These are phyloP conservation scores for Struthidea cinerea DNA, from an alignment of 2,113 vertebrate species.

Conservation along the genomic window DNA sequence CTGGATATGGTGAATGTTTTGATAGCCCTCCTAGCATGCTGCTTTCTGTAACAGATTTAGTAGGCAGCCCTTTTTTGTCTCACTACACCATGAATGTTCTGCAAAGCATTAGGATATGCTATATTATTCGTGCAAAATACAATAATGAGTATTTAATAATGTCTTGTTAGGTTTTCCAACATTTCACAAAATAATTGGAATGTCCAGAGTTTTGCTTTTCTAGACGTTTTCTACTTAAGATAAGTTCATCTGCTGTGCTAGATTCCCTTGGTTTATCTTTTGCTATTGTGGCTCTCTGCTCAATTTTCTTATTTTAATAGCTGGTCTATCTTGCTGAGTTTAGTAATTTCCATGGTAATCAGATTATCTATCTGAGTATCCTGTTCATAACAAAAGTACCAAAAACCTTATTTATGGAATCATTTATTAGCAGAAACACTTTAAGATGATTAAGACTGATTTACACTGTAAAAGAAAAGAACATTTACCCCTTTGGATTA, in stretches of 20 bases:
- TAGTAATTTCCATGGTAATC: neutral
- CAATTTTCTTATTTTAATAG: neutral
- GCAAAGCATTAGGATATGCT: neutral
- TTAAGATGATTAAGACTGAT: neutral
- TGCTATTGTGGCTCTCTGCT: neutral
- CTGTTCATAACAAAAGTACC: neutral
- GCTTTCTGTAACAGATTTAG: neutral
- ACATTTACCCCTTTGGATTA: neutral
- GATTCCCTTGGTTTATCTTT: neutral
- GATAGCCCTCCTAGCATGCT: accelerated
- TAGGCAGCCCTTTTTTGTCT: neutral
- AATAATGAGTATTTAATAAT: neutral
- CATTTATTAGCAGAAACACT: neutral
- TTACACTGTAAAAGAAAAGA: neutral
- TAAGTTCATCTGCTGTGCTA: neutral
- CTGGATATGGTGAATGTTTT: neutral
- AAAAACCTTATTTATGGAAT: neutral
- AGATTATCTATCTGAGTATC: neutral
- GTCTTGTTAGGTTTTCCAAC: neutral
- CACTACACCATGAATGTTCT: neutral
- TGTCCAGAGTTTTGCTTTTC: neutral
- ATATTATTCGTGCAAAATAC: neutral
- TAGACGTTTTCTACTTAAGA: neutral
- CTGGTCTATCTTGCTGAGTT: neutral
- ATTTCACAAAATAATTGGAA: neutral